These are phyloP conservation scores for Ormyrus labotus DNA, from an alignment of 2,888 invertebrate species.

Conservation along the genomic window DNA sequence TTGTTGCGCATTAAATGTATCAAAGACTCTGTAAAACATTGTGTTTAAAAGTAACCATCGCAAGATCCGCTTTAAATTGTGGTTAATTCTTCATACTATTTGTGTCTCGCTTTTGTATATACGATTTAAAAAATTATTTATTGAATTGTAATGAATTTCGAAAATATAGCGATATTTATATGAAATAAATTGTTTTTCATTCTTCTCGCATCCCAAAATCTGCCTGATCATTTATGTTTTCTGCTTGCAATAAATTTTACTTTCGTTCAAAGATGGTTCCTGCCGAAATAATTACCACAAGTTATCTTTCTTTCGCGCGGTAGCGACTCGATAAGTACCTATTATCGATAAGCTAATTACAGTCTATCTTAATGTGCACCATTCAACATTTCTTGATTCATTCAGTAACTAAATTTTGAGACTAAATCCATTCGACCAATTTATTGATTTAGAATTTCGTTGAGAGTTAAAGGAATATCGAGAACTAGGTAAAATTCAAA, in stretches of 20 bases:
- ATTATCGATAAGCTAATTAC: constrained; percentile 49
- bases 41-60: constrained; percentile 28
- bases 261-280: neutral
- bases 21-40: constrained; percentile 34
- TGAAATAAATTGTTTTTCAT: constrained; percentile 59
- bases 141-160: constrained; percentile 73
- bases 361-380: constrained; percentile 26
- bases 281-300: neutral
- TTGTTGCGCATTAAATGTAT: constrained; percentile 22
- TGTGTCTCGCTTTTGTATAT: constrained; percentile 65
- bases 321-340: constrained; percentile 30
- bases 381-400: constrained; percentile 13
- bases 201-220: constrained; percentile 27
- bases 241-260: constrained; percentile 8
- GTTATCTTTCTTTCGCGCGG: constrained; percentile 18
- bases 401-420: neutral
- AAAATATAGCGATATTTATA: constrained; percentile 74
- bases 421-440: no score
- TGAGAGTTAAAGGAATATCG: no score
- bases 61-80: constrained; percentile 47
- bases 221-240: constrained; percentile 5
- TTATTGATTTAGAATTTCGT: no score
- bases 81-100: constrained; percentile 46
- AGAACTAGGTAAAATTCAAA: no score
- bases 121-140: constrained; percentile 69